phyloP scores from a whole-genome alignment of 2,113 vertebrate species.

The Platysternon megacephalum region DNA sequence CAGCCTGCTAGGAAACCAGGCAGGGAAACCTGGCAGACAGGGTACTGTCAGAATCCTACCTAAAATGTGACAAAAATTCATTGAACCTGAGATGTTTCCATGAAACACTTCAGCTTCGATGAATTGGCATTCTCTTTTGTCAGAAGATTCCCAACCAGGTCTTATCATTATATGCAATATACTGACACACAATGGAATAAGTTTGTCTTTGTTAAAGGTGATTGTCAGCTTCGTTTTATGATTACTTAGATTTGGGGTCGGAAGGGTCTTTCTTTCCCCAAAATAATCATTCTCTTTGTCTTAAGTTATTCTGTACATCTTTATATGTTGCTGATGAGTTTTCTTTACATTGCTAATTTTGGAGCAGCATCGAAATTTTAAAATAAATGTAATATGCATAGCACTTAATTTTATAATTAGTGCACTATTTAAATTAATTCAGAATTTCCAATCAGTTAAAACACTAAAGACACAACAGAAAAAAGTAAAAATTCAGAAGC shows the following conservation, averaged over 20 bases:
- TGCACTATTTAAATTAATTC: constrained; percentile 36
- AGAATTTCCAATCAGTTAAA: constrained; percentile 33
- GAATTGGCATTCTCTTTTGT: background rate
- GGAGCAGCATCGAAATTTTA: background rate
- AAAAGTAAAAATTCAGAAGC: background rate
- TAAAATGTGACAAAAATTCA: background rate
- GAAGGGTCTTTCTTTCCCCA: background rate
- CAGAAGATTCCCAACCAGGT: background rate
- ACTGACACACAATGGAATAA: background rate
- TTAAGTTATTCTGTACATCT: background rate
- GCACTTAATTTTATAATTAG: constrained; percentile 30
- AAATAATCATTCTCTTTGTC: background rate
- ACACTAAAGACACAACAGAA: constrained; percentile 51
- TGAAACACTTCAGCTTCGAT: background rate
- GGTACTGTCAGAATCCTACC: background rate
- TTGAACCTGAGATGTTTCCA: background rate
- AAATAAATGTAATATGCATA: constrained; percentile 15
- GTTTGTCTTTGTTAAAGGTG: background rate
- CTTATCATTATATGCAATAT: background rate
- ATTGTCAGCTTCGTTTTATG: background rate
- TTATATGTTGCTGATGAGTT: background rate
- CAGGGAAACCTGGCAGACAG: background rate
- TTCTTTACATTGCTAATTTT: background rate
- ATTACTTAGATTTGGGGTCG: background rate
- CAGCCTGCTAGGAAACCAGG: background rate